Conservation (phyloP, 92 coral and sea anemone species). For the Phenganax subtilis region DNA sequence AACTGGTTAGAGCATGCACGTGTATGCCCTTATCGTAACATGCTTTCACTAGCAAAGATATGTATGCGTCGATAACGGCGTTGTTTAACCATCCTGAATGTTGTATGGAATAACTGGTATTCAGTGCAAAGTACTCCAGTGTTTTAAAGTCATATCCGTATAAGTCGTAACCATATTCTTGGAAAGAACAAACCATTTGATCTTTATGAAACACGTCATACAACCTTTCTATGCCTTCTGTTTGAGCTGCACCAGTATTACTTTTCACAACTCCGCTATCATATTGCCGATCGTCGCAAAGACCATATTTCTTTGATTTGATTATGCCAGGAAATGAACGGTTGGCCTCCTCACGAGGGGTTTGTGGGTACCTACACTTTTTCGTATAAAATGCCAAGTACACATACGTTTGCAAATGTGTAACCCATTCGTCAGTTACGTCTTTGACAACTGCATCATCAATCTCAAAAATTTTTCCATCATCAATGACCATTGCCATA, state of each 20-base stretch:
- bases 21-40: not conserved
- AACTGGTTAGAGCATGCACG: not conserved
- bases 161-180: not conserved
- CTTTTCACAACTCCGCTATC: no score
- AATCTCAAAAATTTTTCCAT: slow-evolving; percentile 21
- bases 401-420: not conserved
- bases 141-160: slow-evolving; percentile 38
- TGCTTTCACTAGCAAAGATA: slow-evolving; percentile 11
- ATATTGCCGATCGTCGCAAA: no score
- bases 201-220: not conserved
- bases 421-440: not conserved
- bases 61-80: slow-evolving; percentile 24
- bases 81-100: slow-evolving; percentile 35
- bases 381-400: not conserved
- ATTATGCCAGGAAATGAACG: no score
- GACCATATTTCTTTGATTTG: no score
- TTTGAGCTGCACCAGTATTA: not conserved
- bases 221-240: not conserved
- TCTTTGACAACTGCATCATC: not conserved
- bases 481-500: slow-evolving; percentile 27
- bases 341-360: not conserved
- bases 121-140: slow-evolving; percentile 18
- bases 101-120: slow-evolving; percentile 11
- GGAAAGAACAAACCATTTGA: not conserved
- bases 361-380: not conserved